These are phyloP conservation scores for Drosophila macrospina DNA, from an alignment of 2,888 invertebrate species.

Conservation along the genomic window DNA sequence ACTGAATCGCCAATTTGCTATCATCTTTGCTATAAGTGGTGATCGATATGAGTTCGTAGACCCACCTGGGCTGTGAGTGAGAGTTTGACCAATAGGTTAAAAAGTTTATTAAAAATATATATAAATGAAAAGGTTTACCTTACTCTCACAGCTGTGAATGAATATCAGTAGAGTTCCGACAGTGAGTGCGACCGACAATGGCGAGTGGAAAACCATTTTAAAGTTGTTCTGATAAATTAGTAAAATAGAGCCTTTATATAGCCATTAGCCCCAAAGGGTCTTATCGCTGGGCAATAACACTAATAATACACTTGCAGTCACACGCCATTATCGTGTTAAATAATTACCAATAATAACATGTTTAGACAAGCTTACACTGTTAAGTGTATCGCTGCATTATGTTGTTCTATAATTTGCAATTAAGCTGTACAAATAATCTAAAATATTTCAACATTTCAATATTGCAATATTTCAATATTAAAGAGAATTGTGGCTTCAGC, in stretches of 20 bases:
- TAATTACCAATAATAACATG: slow-evolving; percentile 12
- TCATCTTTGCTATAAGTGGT: slow-evolving; percentile 1
- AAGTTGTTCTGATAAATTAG: too few relatives aligned
- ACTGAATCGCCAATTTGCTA: not conserved
- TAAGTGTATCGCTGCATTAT: not conserved
- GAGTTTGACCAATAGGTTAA: too few relatives aligned
- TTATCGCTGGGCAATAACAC: not conserved
- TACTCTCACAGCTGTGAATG: not conserved
- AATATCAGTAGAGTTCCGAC: not conserved
- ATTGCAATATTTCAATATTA: slow-evolving; percentile 2
- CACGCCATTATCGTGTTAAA: slow-evolving; percentile 6
- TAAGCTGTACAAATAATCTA: slow-evolving; percentile 2
- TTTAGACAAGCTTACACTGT: not conserved
- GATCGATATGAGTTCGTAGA: not conserved
- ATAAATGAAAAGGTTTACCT: not conserved
- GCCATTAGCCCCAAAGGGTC: not conserved
- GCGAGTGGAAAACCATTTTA: not conserved
- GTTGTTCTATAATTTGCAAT: slow-evolving; percentile 3
- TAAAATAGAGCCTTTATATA: not conserved
- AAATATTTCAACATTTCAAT: not conserved
- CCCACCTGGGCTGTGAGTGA: not conserved
- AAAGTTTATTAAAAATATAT: too few relatives aligned
- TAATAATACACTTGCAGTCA: slow-evolving; percentile 1
- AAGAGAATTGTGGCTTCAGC: not conserved
- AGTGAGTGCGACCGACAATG: not conserved